phyloP scores from a whole-genome alignment of 2,113 vertebrate species.

The Lampris megalopsis region DNA sequence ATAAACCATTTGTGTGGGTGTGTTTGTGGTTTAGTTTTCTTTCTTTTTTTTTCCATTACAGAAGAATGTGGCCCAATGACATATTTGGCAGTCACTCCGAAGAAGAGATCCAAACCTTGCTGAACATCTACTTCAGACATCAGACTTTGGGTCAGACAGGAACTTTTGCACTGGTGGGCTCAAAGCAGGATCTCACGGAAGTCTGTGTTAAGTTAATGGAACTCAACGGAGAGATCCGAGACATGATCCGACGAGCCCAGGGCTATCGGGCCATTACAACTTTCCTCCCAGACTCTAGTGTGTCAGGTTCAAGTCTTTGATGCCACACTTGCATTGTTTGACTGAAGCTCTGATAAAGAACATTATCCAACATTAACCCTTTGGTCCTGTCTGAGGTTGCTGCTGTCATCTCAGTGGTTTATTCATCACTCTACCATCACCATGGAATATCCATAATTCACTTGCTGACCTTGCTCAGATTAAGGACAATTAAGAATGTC shows the following conservation, averaged over 20 bases:
- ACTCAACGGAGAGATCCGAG: constrained; percentile 93
- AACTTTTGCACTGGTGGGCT: constrained; percentile 95
- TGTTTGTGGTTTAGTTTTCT: background rate
- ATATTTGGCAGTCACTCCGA: constrained; percentile 94
- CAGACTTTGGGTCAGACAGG: constrained; percentile 95
- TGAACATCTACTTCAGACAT: constrained; percentile 98
- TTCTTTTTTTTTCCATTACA: constrained; percentile 64
- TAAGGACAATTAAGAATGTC: constrained; percentile 72
- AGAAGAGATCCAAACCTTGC: constrained; percentile 93
- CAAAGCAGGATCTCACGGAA: constrained; percentile 92
- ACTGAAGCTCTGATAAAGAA: constrained; percentile 30
- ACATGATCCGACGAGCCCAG: constrained; percentile 92
- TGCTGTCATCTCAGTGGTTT: constrained; percentile 81
- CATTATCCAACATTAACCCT: constrained; percentile 16
- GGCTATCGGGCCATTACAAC: constrained; percentile 89
- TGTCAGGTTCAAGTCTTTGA: constrained; percentile 94
- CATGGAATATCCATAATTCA: constrained; percentile 82
- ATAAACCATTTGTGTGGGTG: background rate
- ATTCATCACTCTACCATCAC: constrained; percentile 77
- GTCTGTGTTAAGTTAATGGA: constrained; percentile 93
- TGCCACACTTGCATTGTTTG: constrained; percentile 68
- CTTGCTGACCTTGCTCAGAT: constrained; percentile 79
- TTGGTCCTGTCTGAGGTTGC: constrained; percentile 78
- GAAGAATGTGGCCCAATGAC: constrained; percentile 93
- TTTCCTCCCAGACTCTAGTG: constrained; percentile 92